Base-by-base conservation (phyloP, 2,797 vertebrate genomes). In the Pelobates cultripes region DNA sequence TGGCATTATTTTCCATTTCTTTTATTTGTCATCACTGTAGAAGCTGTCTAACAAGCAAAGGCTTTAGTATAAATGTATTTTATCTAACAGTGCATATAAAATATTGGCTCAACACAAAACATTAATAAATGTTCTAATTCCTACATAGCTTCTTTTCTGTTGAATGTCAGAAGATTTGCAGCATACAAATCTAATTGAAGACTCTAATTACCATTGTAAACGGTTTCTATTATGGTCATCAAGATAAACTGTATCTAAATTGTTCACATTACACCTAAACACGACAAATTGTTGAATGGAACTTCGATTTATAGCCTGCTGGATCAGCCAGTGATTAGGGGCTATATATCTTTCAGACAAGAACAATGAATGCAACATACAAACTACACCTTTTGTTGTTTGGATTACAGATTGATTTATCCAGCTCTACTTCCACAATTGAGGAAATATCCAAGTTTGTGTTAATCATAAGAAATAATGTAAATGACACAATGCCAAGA, bases 191-290 rank as follows among this genome's bases (percentile, higher is more conserved):
- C 57, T 14, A 61, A 53, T 53, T 53, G 51, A 14, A 61, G 15
- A n/a, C 14, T 14, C 8, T 61, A 61, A 61, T 61, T 61, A 61
- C 41, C 12, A 60, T 43, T 43, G 28, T 74, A n/a, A 43, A 74
- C 1, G 41, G 72, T 61, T n/a, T 43, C 13, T 74, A 40, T 61
- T 51, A 10, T 10, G 10, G 47, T 10, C 47, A 51, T 61, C 28
- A 55, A 73, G 75, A 78, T 78, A 83, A 83, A 57, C 61, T 45
- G 9, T 73, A 78, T 77, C 80, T 68, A 13, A 64, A 42, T 60
- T 45, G 64, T 64, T 72, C 74, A 67, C 41, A 67, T 42, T 68
- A 17, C n/a, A 67, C 74, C 7, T 53, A 61, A 43, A 41, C 7
- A 45, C 15, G n/a, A 8, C 75, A 60, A 14, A 57, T n/a, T 6